Percentiles rank a stretch among this genome's conserved stretches.
Conservation (phyloP, 2,797 vertebrate genomes). For the Sylvia borin region DNA sequence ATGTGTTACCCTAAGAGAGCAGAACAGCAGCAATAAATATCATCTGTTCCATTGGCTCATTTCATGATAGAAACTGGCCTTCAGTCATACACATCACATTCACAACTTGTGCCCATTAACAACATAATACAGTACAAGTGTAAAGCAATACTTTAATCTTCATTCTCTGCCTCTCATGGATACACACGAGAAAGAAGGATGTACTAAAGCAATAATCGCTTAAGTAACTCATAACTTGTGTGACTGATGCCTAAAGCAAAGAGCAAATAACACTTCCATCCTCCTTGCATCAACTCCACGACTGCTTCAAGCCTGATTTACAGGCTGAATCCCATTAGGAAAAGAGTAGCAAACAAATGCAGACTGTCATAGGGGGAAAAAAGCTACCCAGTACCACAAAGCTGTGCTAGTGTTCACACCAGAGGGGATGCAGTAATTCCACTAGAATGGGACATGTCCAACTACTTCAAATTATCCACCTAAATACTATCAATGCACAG, state of each 20-base stretch:
- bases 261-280: neutral
- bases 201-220: neutral
- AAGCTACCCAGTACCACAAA: neutral
- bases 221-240: neutral
- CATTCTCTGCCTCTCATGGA: neutral
- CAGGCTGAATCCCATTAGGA: neutral
- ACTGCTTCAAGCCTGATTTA: neutral
- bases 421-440: neutral
- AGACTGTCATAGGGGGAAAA: neutral
- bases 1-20: neutral
- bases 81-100: rapidly evolving
- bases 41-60: neutral
- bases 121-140: rapidly evolving
- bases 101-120: neutral
- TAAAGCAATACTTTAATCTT: neutral
- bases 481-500: neutral
- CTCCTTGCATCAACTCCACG: neutral
- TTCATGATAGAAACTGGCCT: neutral
- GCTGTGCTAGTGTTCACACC: neutral
- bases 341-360: neutral
- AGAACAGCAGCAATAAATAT: neutral
- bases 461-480: neutral
- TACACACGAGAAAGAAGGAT: rapidly evolving
- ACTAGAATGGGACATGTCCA: rapidly evolving
- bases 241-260: neutral